phyloP scores from a whole-genome alignment of 1,140 invertebrate genomes.

The Anthonomus grandis region DNA sequence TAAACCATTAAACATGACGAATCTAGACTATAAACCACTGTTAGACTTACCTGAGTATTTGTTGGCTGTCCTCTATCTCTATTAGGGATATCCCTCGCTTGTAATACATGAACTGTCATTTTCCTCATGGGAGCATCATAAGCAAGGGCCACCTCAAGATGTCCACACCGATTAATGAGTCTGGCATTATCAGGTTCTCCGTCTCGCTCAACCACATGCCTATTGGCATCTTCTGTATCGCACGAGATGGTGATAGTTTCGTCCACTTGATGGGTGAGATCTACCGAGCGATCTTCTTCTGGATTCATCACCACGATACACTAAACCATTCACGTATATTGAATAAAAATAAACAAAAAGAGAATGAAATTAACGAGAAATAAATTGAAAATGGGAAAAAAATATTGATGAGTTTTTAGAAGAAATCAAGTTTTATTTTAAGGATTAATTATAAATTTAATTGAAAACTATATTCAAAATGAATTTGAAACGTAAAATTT shows the following conservation, averaged over 20 bases:
- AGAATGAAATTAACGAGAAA: too few relatives aligned
- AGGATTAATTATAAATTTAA: not conserved
- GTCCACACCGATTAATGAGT: slow-evolving; percentile 59
- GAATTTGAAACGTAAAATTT: not conserved
- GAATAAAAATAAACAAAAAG: too few relatives aligned
- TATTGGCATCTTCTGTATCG: slow-evolving; percentile 1
- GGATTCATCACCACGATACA: slow-evolving; percentile 47
- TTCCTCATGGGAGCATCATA: slow-evolving; percentile 86
- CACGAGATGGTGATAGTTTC: slow-evolving; percentile 25
- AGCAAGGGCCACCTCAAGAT: slow-evolving; percentile 80
- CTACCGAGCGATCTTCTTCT: slow-evolving; percentile 36
- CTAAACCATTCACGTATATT: too few relatives aligned
- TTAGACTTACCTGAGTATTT: slow-evolving; percentile 66
- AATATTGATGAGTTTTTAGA: not conserved
- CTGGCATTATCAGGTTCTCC: not conserved
- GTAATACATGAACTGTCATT: slow-evolving; percentile 86
- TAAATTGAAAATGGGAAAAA: too few relatives aligned
- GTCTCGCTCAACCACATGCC: slow-evolving; percentile 1
- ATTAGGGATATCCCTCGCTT: slow-evolving; percentile 76
- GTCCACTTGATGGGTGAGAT: slow-evolving; percentile 25
- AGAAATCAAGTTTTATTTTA: not conserved
- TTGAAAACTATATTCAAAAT: not conserved
- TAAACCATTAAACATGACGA: slow-evolving; percentile 45
- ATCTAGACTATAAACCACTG: not conserved
- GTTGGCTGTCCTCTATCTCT: slow-evolving; percentile 70